A percentile compares a stretch with the other conserved stretches of the same genome.
Evolutionary conservation across 2,888 invertebrate genomes (phyloP).

Genomic region (Pandemis corylana): DNA sequence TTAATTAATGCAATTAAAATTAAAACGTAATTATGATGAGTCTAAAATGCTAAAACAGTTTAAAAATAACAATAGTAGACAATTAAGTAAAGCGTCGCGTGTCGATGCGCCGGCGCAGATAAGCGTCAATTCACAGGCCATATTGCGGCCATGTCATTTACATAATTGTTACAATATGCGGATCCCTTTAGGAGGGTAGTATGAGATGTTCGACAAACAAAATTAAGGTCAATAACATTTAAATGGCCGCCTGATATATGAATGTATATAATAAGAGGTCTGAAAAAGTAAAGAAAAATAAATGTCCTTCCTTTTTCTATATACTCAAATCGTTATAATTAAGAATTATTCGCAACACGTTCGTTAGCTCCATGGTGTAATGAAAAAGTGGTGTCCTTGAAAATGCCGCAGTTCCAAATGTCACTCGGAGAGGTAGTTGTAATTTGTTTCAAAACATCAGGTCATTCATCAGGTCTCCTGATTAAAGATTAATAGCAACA

Average conservation of each 20-base stretch:
- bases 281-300: too few relatives aligned
- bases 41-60: slow-evolving; percentile 54
- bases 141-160: slow-evolving; percentile 81
- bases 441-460: too few relatives aligned
- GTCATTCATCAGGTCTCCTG: too few relatives aligned
- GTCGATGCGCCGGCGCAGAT: slow-evolving; percentile 72
- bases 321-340: too few relatives aligned
- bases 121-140: slow-evolving; percentile 78
- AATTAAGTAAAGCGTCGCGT: slow-evolving; percentile 71
- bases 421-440: too few relatives aligned
- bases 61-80: slow-evolving; percentile 65
- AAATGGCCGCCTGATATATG: neutral
- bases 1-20: slow-evolving; percentile 28
- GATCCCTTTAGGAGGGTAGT: slow-evolving; percentile 36
- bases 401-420: too few relatives aligned
- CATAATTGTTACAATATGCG: slow-evolving; percentile 74
- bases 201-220: slow-evolving; percentile 35
- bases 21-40: slow-evolving; percentile 30
- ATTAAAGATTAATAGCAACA: too few relatives aligned
- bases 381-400: too few relatives aligned
- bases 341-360: too few relatives aligned
- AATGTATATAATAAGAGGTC: too few relatives aligned
- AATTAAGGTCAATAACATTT: slow-evolving; percentile 33
- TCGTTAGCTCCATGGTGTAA: too few relatives aligned
- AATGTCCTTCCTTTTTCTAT: too few relatives aligned